phyloP scores from a whole-genome alignment of 2,888 invertebrate genomes.

The Podabrus alpinus region DNA sequence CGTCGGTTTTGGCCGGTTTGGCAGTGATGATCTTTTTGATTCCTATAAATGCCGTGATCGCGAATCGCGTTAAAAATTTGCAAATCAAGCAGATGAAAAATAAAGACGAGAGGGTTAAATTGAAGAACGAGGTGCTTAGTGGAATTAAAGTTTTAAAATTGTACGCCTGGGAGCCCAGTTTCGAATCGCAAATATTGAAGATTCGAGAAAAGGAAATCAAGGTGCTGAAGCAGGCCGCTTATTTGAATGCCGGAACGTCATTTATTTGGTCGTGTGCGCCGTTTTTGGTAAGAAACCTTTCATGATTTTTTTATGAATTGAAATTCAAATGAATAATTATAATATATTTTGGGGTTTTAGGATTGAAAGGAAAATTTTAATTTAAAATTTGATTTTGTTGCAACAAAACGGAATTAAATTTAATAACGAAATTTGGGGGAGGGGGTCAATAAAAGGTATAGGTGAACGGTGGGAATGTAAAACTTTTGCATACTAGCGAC shows the following conservation, averaged over 20 bases:
- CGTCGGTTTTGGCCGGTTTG: constrained; percentile 90
- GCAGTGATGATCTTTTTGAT: constrained; percentile 92
- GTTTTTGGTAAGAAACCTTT: constrained; percentile 76
- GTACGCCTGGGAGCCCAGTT: constrained; percentile 95
- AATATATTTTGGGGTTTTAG: no score
- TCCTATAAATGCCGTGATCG: constrained; percentile 85
- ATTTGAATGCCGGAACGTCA: constrained; percentile 85
- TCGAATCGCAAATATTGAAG: constrained; percentile 83
- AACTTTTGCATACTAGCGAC: no score
- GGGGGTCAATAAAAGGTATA: no score
- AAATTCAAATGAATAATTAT: no score
- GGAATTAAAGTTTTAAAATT: constrained; percentile 93
- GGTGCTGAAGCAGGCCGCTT: constrained; percentile 85
- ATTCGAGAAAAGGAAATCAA: constrained; percentile 88
- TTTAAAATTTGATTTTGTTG: no score
- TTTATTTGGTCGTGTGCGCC: constrained; percentile 96
- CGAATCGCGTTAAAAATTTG: constrained; percentile 76
- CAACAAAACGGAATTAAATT: no score
- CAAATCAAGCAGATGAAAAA: constrained; percentile 90
- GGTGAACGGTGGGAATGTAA: no score
- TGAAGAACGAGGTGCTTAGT: constrained; percentile 91
- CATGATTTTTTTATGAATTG: neutral
- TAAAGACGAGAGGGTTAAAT: constrained; percentile 90
- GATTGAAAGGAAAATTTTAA: no score
- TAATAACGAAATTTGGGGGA: no score